Evolutionary conservation across 2,797 vertebrate species (phyloP).

Genomic region (Spheniscus humboldti): DNA sequence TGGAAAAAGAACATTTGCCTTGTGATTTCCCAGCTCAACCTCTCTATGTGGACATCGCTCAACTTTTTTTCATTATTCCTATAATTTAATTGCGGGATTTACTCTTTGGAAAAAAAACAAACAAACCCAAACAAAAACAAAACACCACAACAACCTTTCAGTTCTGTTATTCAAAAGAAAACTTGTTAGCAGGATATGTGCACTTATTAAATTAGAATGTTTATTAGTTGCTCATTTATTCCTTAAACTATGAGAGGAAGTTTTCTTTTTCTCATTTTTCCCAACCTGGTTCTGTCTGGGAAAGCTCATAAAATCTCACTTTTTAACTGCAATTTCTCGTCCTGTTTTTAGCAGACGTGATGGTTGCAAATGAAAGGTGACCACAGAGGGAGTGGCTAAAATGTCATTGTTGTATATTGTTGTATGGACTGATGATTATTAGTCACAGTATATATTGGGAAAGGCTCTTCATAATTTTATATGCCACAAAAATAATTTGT

Average conservation of each 20-base stretch:
- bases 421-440: constrained; percentile 18
- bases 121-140: not conserved
- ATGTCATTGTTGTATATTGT: not conserved
- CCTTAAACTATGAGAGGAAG: not conserved
- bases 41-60: not conserved
- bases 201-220: not conserved
- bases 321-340: constrained; percentile 23
- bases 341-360: not conserved
- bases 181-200: not conserved
- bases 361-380: constrained; percentile 33
- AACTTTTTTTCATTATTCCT: not conserved
- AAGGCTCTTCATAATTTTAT: constrained; percentile 25
- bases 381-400: constrained; percentile 28
- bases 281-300: not conserved
- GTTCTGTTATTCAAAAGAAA: not conserved
- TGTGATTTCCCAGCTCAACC: not conserved
- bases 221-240: constrained; percentile 10
- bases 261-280: not conserved
- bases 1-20: not conserved
- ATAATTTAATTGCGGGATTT: not conserved
- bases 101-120: not conserved
- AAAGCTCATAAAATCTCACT: constrained; percentile 43
- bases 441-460: constrained; percentile 28
- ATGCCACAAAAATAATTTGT: not conserved
- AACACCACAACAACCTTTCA: not conserved